Conservation (phyloP, 2,888 invertebrate species). For the Drosophila longiperda region DNA sequence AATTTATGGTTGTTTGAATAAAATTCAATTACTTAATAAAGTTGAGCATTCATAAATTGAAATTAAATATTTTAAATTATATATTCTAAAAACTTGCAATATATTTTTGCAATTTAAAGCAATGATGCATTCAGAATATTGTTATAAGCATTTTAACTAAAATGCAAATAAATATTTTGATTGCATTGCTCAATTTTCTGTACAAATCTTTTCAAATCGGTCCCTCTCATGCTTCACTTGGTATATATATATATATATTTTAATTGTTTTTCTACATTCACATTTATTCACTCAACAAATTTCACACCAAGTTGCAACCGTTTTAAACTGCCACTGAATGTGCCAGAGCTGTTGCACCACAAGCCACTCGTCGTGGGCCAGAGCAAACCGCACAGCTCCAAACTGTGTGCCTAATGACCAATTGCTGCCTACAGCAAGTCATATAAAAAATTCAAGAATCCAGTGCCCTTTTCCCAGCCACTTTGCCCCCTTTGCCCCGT, state of each 20-base stretch:
- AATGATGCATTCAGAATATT: not conserved
- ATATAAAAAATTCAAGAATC: slow-evolving; percentile 37
- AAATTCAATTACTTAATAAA: no score
- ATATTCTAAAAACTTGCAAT: no score
- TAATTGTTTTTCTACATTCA: not conserved
- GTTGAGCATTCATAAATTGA: no score
- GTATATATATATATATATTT: not conserved
- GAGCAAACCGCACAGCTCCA: slow-evolving; percentile 35
- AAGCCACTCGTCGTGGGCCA: slow-evolving; percentile 10
- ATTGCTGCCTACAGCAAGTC: slow-evolving; percentile 58
- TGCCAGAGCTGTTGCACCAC: slow-evolving; percentile 5
- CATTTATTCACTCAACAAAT: slow-evolving; percentile 15
- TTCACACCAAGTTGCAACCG: slow-evolving; percentile 9
- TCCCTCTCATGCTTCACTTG: not conserved
- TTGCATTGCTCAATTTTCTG: not conserved
- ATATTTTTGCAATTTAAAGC: no score
- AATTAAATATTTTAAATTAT: no score
- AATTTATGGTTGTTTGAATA: not conserved
- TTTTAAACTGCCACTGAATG: slow-evolving; percentile 7
- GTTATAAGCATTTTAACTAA: not conserved
- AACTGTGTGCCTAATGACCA: slow-evolving; percentile 73
- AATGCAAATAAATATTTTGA: not conserved
- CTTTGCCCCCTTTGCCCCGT: not conserved
- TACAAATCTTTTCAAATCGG: not conserved
- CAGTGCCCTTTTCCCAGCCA: not conserved